Evolutionary conservation across 2,888 invertebrate species (phyloP), one percentile per base, ranked within the genome.

Genomic region (Orthosia gothica): DNA sequence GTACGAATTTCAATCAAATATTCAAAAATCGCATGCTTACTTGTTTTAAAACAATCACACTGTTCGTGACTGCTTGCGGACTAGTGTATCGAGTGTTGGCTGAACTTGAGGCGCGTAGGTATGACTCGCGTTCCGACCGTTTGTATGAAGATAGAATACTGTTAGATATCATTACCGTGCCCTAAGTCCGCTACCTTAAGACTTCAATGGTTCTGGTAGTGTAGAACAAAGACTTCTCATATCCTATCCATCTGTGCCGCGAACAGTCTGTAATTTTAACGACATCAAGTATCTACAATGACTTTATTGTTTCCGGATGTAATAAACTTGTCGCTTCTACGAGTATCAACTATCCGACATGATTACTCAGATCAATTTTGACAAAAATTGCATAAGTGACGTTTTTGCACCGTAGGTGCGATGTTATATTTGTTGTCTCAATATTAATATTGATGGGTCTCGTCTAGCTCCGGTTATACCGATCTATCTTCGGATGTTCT

Each of bases 271-370:
- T 59, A 49, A n/a, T 63, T 66, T 52, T 15, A 54, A 57, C 13
- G 62, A 55, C 23, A 45, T 49, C 13, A 78, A 54, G n/a, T 54
- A 54, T 26, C 26, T 0, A 54, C 66, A 78, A 61, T 54, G 7
- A 26, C 40, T 50, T 63, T 58, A 66, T 67, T 57, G 20, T 63
- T 26, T 54, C 47, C 78, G 65, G 57, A 58, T 67, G 40, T 32
- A 54, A 71, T 76, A 61, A 76, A 76, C 54, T 23, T 69, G 58
- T 69, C 58, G 40, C 32, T 70, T 76, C 54, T 45, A n/a, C n/a
- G n/a, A n/a, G n/a, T n/a, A 64, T 70, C 13, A 54, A 69, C 40
- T 40, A 26, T 70, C 63, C 50, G 77, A 50, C 64, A 32, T 59
- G n/a, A n/a, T n/a, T n/a, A n/a, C n/a, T n/a, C n/a, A n/a, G n/a